Evolutionary conservation across 2,797 vertebrate species (phyloP).

Genomic region (Channa striata): DNA sequence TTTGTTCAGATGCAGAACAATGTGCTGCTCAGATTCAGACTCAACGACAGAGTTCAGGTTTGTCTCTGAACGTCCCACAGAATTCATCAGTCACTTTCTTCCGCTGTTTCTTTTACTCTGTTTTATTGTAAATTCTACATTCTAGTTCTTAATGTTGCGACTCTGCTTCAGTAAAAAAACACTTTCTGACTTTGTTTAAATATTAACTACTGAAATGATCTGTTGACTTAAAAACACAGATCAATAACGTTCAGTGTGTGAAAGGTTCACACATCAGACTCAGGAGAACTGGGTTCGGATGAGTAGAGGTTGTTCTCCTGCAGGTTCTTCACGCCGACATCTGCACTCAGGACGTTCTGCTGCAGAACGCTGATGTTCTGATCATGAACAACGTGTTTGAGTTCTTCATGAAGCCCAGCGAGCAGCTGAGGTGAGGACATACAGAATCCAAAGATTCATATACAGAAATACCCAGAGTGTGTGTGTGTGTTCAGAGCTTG

Average conservation of each 20-base stretch:
- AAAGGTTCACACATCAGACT: too few relatives aligned
- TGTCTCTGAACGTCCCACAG: neutral
- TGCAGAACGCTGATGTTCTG: conserved; percentile 90
- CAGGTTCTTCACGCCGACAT: conserved; percentile 92
- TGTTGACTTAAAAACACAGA: too few relatives aligned
- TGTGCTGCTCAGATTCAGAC: conserved; percentile 87
- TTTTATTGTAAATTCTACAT: too few relatives aligned
- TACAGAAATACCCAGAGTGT: neutral
- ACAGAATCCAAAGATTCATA: neutral
- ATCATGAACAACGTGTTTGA: conserved; percentile 98
- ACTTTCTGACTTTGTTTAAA: too few relatives aligned
- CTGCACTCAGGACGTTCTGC: conserved; percentile 85
- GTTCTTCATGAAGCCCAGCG: conserved; percentile 90
- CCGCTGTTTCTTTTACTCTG: too few relatives aligned
- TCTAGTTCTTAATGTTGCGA: too few relatives aligned
- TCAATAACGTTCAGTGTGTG: too few relatives aligned
- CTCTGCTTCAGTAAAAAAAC: too few relatives aligned
- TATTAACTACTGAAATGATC: too few relatives aligned
- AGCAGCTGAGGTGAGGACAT: conserved; percentile 88
- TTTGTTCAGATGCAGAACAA: conserved; percentile 91
- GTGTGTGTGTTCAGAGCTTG: conserved; percentile 84
- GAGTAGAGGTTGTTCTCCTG: neutral
- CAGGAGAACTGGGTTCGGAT: neutral
- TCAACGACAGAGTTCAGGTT: conserved; percentile 92
- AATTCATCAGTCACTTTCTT: too few relatives aligned